Evolutionary conservation across 2,113 vertebrate species (phyloP), one percentile per base, ranked within the genome.

Genomic region (Colistium nudipinnis): DNA sequence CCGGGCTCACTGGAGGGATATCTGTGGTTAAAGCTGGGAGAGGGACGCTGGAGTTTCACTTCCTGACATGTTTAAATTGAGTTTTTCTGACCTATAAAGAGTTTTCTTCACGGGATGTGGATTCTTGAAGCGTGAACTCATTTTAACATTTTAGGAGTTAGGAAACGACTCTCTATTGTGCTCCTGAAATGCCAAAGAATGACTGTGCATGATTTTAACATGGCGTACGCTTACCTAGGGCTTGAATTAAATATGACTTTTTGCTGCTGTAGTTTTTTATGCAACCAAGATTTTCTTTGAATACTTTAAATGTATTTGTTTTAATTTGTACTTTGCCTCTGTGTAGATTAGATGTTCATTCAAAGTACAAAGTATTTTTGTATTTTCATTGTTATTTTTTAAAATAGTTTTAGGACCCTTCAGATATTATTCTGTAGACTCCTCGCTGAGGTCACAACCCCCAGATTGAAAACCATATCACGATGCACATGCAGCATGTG

Each of bases 111-210:
- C 39, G 65, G 76, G 76, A 78, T 86, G 72, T 77, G 38, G 59
- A 87, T 87, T 79, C 70, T 74, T 88, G 80, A 71, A 71, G 80
- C 36, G 47, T 60, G 57, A n/a, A 17, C 52, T 80, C 51, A 49
- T 64, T 74, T 69, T 66, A 60, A 63, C 62, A 56, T 31, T 52
- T 44, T 24, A 55, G 20, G 38, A 72, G 52, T 70, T 53, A 24
- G 33, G 61, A 30, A 39, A 36, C 52, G 52, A 64, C 72, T 28
- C 25, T 51, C 17, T 38, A 57, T 55, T 53, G 22, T 76, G 19
- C 70, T 60, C 33, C 63, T 28, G 51, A 74, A 25, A 77, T 41
- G 45, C 52, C 69, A 73, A 67, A 81, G 52, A 63, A 20, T 51
- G 65, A 82, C 48, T 66, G 47, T 24, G 14, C 63, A 30, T 49